Conservation (phyloP, 2,888 invertebrate genomes). For the Bibio marci region DNA sequence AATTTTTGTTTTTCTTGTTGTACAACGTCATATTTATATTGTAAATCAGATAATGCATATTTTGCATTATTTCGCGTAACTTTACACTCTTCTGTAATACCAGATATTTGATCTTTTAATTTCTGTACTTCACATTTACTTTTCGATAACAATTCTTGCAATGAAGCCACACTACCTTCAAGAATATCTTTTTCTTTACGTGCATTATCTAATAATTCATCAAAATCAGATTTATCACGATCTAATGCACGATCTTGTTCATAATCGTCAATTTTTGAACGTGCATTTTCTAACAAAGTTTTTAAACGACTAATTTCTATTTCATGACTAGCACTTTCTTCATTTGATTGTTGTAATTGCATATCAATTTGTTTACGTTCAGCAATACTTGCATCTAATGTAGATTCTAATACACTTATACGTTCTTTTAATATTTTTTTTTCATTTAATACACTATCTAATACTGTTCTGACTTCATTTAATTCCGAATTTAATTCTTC, state of each 20-base stretch:
- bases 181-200: slow-evolving; percentile 56
- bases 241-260: slow-evolving; percentile 48
- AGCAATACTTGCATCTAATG: slow-evolving; percentile 52
- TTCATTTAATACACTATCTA: slow-evolving; percentile 43
- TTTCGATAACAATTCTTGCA: slow-evolving; percentile 51
- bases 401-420: slow-evolving; percentile 49
- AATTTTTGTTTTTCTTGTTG: slow-evolving; percentile 55
- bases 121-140: slow-evolving; percentile 50
- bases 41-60: slow-evolving; percentile 64
- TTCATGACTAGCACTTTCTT: slow-evolving; percentile 54
- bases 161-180: slow-evolving; percentile 45
- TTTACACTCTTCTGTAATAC: slow-evolving; percentile 52
- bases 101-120: slow-evolving; percentile 46
- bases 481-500: slow-evolving; percentile 60
- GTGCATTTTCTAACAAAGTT: slow-evolving; percentile 66
- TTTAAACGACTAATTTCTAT: slow-evolving; percentile 65
- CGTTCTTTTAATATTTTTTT: slow-evolving; percentile 51
- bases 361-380: slow-evolving; percentile 59
- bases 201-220: slow-evolving; percentile 47
- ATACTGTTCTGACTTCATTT: slow-evolving; percentile 40
- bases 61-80: slow-evolving; percentile 76
- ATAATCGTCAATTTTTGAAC: slow-evolving; percentile 60
- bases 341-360: slow-evolving; percentile 52
- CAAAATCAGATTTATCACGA: slow-evolving; percentile 47
- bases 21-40: slow-evolving; percentile 59